Base-by-base conservation (phyloP, 2,797 vertebrate species). In the Trachurus trachurus region DNA sequence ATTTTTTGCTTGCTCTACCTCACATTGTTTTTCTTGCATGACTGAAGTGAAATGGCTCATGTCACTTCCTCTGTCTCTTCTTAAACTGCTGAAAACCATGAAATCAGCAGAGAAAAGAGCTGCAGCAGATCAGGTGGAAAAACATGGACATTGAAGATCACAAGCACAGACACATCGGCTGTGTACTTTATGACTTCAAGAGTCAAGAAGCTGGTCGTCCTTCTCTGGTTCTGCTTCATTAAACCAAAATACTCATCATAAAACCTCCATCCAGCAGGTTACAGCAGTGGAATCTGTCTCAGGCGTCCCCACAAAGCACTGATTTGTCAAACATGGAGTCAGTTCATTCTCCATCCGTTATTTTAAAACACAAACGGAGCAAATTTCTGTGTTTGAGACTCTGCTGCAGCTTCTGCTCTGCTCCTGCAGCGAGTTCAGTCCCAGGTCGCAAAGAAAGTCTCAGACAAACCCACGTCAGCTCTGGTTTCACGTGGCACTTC, bases 81-180 rank as follows among this genome's bases (percentile, higher is more conserved):
- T 93, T 79, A 74, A 58, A 76, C 88, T 80, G 69, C 88, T 78
- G 69, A 52, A 64, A 82, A 86, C 62, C 77, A 88, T n/a, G 87
- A 90, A 89, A 92, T 92, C 89, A 91, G 56, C 34, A 8, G 4
- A 59, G 61, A 68, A 47, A 82, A 82, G 83, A 90, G 86, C 90
- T 89, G 89, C 83, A 42, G 74, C 1, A 52, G 79, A 83, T 88
- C 58, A 56, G 77, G 78, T 88, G 75, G 50, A 84, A 82, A 77
- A 71, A 75, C 81, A 71, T 73, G 70, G 81, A 89, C 63, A 87
- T 84, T 31, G 68, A 76, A 89, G 87, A 86, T 67, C 67, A 64
- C 2, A 0, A n/a, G 34, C 11, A 40, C 47, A 50, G 68, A 84
- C 81, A 89, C 81, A 83, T 44, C 57, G 75, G 64, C 50, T 68